phyloP scores from a whole-genome alignment of 2,888 invertebrate genomes.

The Eubasilissa splendida region DNA sequence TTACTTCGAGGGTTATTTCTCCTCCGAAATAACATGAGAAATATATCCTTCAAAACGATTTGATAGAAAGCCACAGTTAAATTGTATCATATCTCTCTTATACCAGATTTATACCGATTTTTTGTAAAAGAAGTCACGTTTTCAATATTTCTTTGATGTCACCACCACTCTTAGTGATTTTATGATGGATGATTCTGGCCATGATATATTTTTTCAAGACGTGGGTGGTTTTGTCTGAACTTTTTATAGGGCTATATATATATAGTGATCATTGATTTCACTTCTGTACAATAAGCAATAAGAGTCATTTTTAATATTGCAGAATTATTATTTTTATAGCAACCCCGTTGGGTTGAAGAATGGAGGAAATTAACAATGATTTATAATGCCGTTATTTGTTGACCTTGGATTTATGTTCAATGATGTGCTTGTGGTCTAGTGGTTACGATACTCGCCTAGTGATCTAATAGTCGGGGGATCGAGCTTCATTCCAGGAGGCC shows the following conservation, averaged over 20 bases:
- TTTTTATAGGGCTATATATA: not conserved
- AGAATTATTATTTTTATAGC: no score
- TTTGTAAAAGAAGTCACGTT: slow-evolving; percentile 35
- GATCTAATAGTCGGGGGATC: no score
- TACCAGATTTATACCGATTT: slow-evolving; percentile 2
- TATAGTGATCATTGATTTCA: not conserved
- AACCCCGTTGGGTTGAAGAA: no score
- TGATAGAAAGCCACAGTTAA: slow-evolving; percentile 16
- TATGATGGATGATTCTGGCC: slow-evolving; percentile 15
- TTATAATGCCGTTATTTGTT: no score
- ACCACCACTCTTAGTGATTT: not conserved
- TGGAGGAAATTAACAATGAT: no score
- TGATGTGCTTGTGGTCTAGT: no score
- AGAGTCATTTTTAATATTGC: no score
- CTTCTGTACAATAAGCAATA: not conserved
- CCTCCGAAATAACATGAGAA: not conserved
- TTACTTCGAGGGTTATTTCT: no score
- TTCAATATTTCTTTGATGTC: slow-evolving; percentile 8
- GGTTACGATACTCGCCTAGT: no score
- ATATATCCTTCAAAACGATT: slow-evolving; percentile 1
- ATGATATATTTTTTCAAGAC: not conserved
- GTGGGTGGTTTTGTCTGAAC: not conserved
- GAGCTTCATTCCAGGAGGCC: no score
- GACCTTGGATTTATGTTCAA: no score
- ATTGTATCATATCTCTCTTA: slow-evolving; percentile 2